Percentiles rank a stretch among this genome's conserved stretches.
These are phyloP conservation scores for Hemicordylus capensis DNA, from an alignment of 2,113 vertebrate species.

Conservation along the genomic window DNA sequence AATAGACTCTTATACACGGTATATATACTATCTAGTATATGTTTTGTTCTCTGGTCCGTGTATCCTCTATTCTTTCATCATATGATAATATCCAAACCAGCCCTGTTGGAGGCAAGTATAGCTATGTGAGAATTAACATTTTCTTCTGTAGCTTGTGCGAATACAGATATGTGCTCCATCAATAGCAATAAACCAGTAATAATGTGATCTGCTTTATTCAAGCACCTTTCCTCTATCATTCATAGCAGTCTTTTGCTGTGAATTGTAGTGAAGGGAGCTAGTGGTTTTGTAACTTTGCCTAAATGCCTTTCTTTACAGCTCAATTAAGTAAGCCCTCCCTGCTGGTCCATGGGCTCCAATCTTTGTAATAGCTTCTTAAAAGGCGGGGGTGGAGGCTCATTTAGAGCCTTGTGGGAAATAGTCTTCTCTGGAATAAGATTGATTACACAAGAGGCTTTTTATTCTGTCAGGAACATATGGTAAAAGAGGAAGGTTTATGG, in stretches of 20 bases:
- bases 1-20: too few species aligned
- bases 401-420: constrained; percentile 14
- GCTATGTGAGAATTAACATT: background rate
- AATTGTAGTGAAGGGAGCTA: background rate
- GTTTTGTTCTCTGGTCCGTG: too few species aligned
- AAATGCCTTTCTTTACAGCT: background rate
- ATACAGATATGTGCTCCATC: background rate
- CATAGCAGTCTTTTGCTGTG: background rate
- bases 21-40: too few species aligned
- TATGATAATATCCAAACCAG: too few species aligned
- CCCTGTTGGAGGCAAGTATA: background rate
- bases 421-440: constrained; percentile 9
- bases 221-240: background rate
- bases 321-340: constrained; percentile 1
- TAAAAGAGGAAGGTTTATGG: constrained; percentile 2
- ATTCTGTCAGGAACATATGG: constrained; percentile 10
- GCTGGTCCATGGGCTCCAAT: background rate
- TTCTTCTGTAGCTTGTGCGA: background rate
- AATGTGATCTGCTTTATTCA: background rate
- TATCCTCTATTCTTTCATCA: too few species aligned
- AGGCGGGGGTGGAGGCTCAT: background rate
- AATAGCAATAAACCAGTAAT: background rate
- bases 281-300: background rate
- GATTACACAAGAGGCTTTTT: background rate
- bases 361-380: constrained; percentile 13